Conservation (phyloP, 2,888 invertebrate genomes). For the Galeopsomyia nigrocyanea region DNA sequence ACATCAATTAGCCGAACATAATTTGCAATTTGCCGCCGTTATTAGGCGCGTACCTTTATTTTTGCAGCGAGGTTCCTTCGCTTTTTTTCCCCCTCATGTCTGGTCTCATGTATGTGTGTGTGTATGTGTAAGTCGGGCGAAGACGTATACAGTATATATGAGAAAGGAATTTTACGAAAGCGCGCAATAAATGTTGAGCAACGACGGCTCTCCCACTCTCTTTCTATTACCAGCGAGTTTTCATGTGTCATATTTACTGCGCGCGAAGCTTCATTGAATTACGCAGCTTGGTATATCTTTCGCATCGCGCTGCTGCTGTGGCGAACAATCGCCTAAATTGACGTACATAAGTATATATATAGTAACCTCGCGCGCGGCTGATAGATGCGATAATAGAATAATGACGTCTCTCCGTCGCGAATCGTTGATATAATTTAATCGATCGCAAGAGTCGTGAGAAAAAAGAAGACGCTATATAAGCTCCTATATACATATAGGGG, state of each 20-base stretch:
- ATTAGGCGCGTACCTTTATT: conserved; percentile 36
- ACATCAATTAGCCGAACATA: conserved; percentile 58
- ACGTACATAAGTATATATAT: too few relatives aligned
- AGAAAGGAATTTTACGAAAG: conserved; percentile 19
- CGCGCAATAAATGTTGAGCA: neutral
- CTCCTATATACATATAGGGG: too few relatives aligned
- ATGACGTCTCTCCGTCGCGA: neutral
- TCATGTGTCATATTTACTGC: neutral
- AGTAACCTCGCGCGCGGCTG: neutral
- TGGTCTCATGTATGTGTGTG: too few relatives aligned
- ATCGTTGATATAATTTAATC: too few relatives aligned
- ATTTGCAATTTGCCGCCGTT: conserved; percentile 55
- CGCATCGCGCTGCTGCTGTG: neutral
- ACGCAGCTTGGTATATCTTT: neutral
- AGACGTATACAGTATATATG: neutral
- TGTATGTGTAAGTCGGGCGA: neutral
- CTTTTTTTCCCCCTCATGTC: neutral
- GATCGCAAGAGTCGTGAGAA: neutral
- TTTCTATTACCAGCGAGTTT: neutral
- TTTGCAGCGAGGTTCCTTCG: neutral
- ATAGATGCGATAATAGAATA: neutral
- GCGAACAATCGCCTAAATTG: conserved; percentile 14
- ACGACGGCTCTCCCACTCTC: neutral
- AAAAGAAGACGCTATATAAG: neutral
- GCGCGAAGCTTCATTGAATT: conserved; percentile 15